These are phyloP conservation scores for Volucella zonaria DNA, from an alignment of 2,888 invertebrate genomes.

Conservation along the genomic window DNA sequence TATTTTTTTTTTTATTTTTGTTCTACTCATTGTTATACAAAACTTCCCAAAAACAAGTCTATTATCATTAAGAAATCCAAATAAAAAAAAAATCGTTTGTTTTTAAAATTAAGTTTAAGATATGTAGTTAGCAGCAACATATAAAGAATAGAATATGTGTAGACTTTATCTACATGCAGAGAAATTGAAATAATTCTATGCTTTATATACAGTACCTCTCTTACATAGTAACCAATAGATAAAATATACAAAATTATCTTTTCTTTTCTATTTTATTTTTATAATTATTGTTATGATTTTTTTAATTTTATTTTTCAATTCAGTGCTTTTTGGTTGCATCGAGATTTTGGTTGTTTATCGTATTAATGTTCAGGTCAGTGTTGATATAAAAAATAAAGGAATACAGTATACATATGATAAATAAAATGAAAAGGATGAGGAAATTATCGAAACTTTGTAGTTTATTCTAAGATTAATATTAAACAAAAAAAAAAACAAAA, in stretches of 20 bases:
- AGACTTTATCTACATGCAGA: slow-evolving; percentile 50
- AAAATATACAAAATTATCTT: slow-evolving; percentile 3
- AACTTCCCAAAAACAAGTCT: slow-evolving; percentile 11
- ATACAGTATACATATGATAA: neutral
- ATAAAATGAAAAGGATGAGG: neutral
- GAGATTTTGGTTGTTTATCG: neutral
- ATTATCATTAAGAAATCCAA: neutral
- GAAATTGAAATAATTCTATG: neutral
- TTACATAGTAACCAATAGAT: slow-evolving; percentile 1
- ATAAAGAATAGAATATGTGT: slow-evolving; percentile 24
- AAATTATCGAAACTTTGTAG: slow-evolving; percentile 8
- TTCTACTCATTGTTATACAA: slow-evolving; percentile 31
- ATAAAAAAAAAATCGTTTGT: neutral
- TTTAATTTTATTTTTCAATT: neutral
- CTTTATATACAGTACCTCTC: slow-evolving; percentile 52
- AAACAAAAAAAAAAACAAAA: neutral
- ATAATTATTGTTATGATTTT: neutral
- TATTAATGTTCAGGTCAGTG: slow-evolving; percentile 56
- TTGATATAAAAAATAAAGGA: slow-evolving; percentile 29
- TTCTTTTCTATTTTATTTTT: slow-evolving; percentile 9
- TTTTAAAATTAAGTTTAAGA: slow-evolving; percentile 8
- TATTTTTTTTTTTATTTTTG: neutral
- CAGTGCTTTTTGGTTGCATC: neutral
- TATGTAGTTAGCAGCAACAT: slow-evolving; percentile 12
- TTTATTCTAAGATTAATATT: slow-evolving; percentile 29